phyloP scores from a whole-genome alignment of 1,140 invertebrate species.

The Drosophila eugracilis region DNA sequence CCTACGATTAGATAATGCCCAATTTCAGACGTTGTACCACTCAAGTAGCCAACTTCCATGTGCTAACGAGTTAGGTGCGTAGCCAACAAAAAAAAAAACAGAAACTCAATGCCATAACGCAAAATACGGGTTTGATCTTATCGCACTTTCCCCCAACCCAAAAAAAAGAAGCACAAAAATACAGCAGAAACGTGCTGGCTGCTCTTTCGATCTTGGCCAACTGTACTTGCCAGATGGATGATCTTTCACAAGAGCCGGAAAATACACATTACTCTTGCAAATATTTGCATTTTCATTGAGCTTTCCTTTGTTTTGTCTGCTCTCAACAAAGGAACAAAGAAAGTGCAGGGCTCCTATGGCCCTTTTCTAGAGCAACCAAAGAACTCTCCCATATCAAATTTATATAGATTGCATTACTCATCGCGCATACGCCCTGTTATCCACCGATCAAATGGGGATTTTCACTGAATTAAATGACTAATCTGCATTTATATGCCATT shows the following conservation, averaged over 20 bases:
- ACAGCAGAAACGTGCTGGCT: conserved; percentile 24
- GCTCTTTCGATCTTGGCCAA: conserved; percentile 19
- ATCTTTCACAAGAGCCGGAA: conserved; percentile 16
- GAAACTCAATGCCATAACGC: conserved; percentile 32
- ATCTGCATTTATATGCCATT: conserved; percentile 14
- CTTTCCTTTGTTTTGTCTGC: conserved; percentile 25
- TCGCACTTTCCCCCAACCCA: conserved; percentile 35
- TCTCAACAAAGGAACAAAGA: conserved; percentile 44
- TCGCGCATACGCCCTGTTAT: conserved; percentile 33
- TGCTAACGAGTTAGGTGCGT: conserved; percentile 37
- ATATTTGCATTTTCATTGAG: conserved; percentile 17
- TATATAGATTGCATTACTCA: conserved; percentile 24
- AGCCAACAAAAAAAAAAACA: conserved; percentile 23
- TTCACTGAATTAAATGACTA: conserved; percentile 34
- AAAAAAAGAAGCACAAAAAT: conserved; percentile 11
- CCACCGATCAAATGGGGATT: conserved; percentile 1
- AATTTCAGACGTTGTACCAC: conserved; percentile 13
- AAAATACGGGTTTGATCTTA: conserved; percentile 24
- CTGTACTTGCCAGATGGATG: conserved; percentile 53
- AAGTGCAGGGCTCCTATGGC: conserved; percentile 12
- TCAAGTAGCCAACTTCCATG: conserved; percentile 36
- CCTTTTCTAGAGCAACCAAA: conserved; percentile 10
- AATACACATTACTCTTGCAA: conserved; percentile 4
- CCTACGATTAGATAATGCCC: conserved; percentile 59
- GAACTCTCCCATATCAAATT: not conserved